These are phyloP conservation scores for Matsumyia berberina DNA, from an alignment of 2,888 invertebrate genomes.

Conservation along the genomic window DNA sequence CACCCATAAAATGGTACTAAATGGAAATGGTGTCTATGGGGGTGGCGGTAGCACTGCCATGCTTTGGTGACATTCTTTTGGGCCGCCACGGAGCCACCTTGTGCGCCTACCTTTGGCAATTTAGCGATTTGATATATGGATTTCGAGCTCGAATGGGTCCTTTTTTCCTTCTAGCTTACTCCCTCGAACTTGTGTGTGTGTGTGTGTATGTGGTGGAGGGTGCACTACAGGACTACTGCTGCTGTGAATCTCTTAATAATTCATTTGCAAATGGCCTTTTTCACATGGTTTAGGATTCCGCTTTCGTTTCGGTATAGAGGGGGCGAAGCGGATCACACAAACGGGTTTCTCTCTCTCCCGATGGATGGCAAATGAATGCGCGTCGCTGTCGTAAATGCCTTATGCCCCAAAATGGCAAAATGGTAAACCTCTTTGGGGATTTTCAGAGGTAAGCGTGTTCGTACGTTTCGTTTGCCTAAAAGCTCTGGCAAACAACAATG, in stretches of 20 bases:
- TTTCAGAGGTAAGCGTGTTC: slow-evolving; percentile 42
- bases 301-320: slow-evolving; percentile 40
- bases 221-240: slow-evolving; percentile 40
- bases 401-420: slow-evolving; percentile 48
- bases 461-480: slow-evolving; percentile 50
- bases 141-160: slow-evolving; percentile 37
- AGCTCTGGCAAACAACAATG: slow-evolving; percentile 61
- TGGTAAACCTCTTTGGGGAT: slow-evolving; percentile 61
- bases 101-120: slow-evolving; percentile 60
- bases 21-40: slow-evolving; percentile 55
- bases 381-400: slow-evolving; percentile 57
- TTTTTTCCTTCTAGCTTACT: slow-evolving; percentile 21
- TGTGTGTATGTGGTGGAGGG: background rate
- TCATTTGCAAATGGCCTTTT: slow-evolving; percentile 75
- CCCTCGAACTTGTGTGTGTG: background rate
- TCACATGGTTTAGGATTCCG: slow-evolving; percentile 71
- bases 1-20: slow-evolving; percentile 59
- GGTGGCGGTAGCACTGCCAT: background rate
- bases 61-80: slow-evolving; percentile 57
- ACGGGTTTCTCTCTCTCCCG: background rate
- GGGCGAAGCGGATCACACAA: slow-evolving; percentile 14
- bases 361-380: slow-evolving; percentile 45
- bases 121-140: slow-evolving; percentile 74
- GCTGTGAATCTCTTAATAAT: slow-evolving; percentile 72
- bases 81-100: slow-evolving; percentile 13